phyloP scores from a whole-genome alignment of 2,888 invertebrate species.

The Nephrotoma appendiculata region DNA sequence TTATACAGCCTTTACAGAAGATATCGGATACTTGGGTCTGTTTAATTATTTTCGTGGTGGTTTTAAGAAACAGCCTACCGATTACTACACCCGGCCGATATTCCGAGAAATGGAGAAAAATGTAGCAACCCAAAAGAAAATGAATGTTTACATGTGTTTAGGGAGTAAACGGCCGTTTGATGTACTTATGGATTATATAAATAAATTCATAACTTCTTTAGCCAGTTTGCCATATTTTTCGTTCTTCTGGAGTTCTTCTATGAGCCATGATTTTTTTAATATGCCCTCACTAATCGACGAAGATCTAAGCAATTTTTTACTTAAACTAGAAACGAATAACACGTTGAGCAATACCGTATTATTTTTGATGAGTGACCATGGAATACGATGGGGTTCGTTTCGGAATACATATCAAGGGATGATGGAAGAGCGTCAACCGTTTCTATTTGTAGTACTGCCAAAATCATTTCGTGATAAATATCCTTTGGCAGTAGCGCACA shows the following conservation, averaged over 20 bases:
- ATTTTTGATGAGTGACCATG: conserved; percentile 77
- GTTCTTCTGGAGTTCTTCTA: conserved; percentile 69
- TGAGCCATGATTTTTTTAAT: conserved; percentile 75
- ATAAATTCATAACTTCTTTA: conserved; percentile 45
- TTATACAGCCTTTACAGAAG: conserved; percentile 70
- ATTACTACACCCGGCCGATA: conserved; percentile 69
- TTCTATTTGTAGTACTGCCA: conserved; percentile 60
- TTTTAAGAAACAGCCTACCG: conserved; percentile 65
- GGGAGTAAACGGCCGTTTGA: conserved; percentile 54
- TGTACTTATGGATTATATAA: conserved; percentile 55
- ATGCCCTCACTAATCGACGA: conserved; percentile 61
- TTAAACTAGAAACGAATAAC: conserved; percentile 14
- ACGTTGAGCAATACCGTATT: conserved; percentile 49
- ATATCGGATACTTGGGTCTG: conserved; percentile 59
- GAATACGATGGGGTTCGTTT: conserved; percentile 74
- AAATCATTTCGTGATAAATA: conserved; percentile 50
- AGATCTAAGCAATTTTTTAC: conserved; percentile 13
- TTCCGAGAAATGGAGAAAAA: conserved; percentile 50
- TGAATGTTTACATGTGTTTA: conserved; percentile 54
- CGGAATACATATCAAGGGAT: conserved; percentile 68
- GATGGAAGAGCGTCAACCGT: conserved; percentile 77
- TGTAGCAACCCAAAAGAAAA: conserved; percentile 44
- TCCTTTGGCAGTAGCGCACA: conserved; percentile 44
- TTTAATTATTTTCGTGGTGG: conserved; percentile 70
- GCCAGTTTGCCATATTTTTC: conserved; percentile 52